Evolutionary conservation across 2,113 vertebrate species (phyloP).

Genomic region (Upupa epops): DNA sequence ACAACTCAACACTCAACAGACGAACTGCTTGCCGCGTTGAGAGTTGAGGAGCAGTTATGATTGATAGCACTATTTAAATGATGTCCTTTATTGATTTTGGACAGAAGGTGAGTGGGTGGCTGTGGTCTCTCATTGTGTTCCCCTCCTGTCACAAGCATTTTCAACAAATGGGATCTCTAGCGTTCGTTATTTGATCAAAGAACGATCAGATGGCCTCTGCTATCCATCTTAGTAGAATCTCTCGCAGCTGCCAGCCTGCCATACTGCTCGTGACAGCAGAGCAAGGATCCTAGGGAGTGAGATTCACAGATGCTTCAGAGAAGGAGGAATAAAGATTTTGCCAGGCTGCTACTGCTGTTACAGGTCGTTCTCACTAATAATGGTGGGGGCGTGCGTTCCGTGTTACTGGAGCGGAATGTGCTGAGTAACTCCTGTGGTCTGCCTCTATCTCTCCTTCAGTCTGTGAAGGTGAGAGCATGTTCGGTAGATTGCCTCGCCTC

Average conservation of each 20-base stretch:
- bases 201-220: neutral
- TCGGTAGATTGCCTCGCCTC: neutral
- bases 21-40: neutral
- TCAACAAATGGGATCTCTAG: neutral
- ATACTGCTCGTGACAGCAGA: neutral
- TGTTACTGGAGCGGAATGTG: neutral
- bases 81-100: neutral
- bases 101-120: conserved; percentile 6
- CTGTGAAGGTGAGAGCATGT: neutral
- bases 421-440: neutral
- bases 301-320: neutral
- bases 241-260: neutral
- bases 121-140: neutral
- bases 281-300: neutral
- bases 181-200: neutral
- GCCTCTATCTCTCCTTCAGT: neutral
- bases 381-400: neutral
- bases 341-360: neutral
- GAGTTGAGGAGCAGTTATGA: neutral
- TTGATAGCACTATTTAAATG: neutral
- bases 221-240: neutral
- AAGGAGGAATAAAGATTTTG: neutral
- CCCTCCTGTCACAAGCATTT: neutral
- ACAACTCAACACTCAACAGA: neutral
- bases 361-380: rapidly evolving